Percentiles rank a stretch among this genome's conserved stretches.
Evolutionary conservation across 2,888 invertebrate species (phyloP).

Genomic region (Amphipoea oculea): DNA sequence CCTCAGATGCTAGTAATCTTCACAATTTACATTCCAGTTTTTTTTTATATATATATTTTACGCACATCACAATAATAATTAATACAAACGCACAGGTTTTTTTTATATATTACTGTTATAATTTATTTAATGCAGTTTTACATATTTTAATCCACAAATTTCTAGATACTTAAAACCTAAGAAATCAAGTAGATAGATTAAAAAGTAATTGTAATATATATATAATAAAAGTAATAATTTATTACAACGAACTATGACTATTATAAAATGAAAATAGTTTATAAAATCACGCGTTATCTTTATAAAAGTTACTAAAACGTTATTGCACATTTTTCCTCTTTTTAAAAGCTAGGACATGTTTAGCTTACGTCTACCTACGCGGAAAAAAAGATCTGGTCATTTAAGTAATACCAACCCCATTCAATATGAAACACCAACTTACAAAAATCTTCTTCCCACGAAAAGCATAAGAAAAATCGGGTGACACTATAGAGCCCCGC

Average conservation of each 20-base stretch:
- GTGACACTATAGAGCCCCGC: background rate
- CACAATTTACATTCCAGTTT: slow-evolving; percentile 83
- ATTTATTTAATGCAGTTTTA: slow-evolving; percentile 68
- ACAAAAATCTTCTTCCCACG: background rate
- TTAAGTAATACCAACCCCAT: background rate
- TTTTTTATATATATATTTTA: slow-evolving; percentile 48
- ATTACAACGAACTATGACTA: slow-evolving; percentile 86
- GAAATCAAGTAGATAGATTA: slow-evolving; percentile 83
- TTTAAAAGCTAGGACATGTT: slow-evolving; percentile 51
- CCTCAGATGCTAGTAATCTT: slow-evolving; percentile 87
- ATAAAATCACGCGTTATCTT: slow-evolving; percentile 72
- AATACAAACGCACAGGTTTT: slow-evolving; percentile 76
- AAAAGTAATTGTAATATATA: slow-evolving; percentile 74
- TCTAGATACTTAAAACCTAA: slow-evolving; percentile 80
- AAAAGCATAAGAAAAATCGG: background rate
- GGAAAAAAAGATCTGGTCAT: slow-evolving; percentile 32
- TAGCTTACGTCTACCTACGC: slow-evolving; percentile 55
- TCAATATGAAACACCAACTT: background rate
- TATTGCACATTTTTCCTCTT: slow-evolving; percentile 59
- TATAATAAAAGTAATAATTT: slow-evolving; percentile 76
- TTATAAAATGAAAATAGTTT: slow-evolving; percentile 77
- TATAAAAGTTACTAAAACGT: slow-evolving; percentile 63
- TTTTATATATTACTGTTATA: slow-evolving; percentile 76
- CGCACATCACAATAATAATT: slow-evolving; percentile 67
- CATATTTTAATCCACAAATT: slow-evolving; percentile 60